These are phyloP conservation scores for Propithecus perrieri DNA, from an alignment of 2,797 vertebrate species.

Conservation along the genomic window DNA sequence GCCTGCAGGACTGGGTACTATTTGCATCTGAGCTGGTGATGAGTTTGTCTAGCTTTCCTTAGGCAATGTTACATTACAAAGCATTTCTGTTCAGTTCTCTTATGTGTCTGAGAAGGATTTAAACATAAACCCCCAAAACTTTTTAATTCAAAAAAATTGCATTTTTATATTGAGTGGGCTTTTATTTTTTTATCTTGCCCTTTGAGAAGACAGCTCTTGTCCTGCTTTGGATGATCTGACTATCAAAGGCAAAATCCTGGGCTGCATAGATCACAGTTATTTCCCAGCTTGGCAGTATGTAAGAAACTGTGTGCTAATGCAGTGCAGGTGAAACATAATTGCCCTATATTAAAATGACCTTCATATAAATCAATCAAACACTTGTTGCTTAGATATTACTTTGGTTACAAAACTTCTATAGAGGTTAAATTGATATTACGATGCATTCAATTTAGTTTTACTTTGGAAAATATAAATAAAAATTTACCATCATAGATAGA, in stretches of 20 bases:
- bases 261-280: neutral
- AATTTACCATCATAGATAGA: neutral
- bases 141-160: neutral
- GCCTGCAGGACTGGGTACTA: no score
- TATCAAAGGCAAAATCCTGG: neutral
- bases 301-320: neutral
- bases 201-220: neutral
- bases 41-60: neutral
- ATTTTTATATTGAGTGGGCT: neutral
- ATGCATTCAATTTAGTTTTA: neutral
- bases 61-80: neutral
- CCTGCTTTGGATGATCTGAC: neutral
- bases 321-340: neutral
- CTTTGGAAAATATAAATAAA: neutral
- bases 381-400: neutral
- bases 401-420: neutral
- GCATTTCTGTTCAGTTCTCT: neutral
- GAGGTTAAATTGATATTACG: slow-evolving; percentile 24
- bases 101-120: neutral
- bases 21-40: neutral
- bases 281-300: neutral
- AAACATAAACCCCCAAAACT: neutral
- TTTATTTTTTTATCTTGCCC: neutral
- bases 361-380: neutral
- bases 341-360: neutral